Evolutionary conservation across 2,113 vertebrate species (phyloP), one percentile per base, ranked within the genome.

Genomic region (Blennius ocellaris): DNA sequence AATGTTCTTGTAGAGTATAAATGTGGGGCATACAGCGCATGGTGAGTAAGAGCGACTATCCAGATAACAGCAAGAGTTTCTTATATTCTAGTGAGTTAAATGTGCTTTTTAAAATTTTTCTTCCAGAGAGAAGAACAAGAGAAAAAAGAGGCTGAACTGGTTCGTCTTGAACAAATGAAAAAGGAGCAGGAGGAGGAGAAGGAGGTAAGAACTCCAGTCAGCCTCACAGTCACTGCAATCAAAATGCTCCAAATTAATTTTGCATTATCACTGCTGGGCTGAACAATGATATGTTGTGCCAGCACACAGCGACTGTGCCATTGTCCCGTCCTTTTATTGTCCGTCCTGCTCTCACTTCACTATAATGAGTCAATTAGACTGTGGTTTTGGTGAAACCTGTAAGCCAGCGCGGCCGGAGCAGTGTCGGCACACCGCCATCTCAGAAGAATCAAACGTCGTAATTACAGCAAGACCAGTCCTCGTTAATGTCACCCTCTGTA

Each of bases 131-230:
- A 99, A 95, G 96, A 94, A 37, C 97, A 99, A 79, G 98, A 99
- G 88, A 95, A 94, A 91, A 97, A 98, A 90, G 96, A 98, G 92
- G 97, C 98, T 1, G 98, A 99, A 85, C 97, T 97, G 77, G 95
- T 96, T 80, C 97, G 97, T 81, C 93, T 96, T 93, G 96, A 99
- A 57, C 97, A 95, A 82, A 98, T 98, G 87, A 95, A 90, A 76
- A 99, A 96, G 90, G 97, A 99, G 41, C 96, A 98, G 87, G 97
- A 98, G 78, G 97, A 99, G 43, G 98, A 99, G 80, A 96, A 97
- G 78, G 97, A 99, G 96, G 98, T 99, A 78, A 76, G 92, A 59
- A 40, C 38, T 7, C 16, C 53, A 15, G 6, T 36, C 39, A 49
- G 52, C n/a, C 45, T 16, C 5, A 41, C 5, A 7, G 6, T 62